These are phyloP conservation scores for Gavia stellata DNA, from an alignment of 2,113 vertebrate genomes.

Conservation along the genomic window DNA sequence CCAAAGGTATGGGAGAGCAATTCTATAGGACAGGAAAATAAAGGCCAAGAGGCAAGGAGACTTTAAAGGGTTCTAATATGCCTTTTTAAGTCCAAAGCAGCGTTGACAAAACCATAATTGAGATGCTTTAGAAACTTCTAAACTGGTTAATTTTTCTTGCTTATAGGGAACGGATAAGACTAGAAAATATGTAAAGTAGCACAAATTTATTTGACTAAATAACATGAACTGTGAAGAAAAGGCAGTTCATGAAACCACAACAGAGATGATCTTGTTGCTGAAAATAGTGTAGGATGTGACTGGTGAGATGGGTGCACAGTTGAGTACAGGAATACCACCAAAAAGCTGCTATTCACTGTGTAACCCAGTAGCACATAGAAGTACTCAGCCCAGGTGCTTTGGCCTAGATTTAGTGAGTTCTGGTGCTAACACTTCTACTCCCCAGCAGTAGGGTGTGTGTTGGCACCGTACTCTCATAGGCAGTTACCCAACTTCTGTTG, in stretches of 20 bases:
- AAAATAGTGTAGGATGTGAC: not conserved
- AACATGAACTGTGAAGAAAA: not conserved
- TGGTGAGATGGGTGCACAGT: not conserved
- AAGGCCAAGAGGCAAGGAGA: not conserved
- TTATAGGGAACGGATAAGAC: not conserved
- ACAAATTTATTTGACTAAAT: not conserved
- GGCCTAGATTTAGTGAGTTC: not conserved
- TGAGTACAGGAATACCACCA: not conserved
- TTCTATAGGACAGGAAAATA: not conserved
- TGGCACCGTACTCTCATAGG: rapidly evolving
- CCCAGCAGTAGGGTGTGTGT: not conserved
- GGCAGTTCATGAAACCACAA: not conserved
- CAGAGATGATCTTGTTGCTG: not conserved
- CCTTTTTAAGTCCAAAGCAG: not conserved
- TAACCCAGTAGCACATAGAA: not conserved
- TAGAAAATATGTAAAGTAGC: not conserved
- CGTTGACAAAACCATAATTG: not conserved
- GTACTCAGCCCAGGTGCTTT: not conserved
- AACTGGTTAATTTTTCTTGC: not conserved
- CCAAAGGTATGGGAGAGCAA: not conserved
- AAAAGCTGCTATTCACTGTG: not conserved
- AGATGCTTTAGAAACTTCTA: not conserved
- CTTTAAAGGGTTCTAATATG: not conserved
- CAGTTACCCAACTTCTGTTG: not conserved
- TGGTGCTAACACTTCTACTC: not conserved